Evolutionary conservation across 2,113 vertebrate species (phyloP).

Genomic region (Semnornis frantzii): DNA sequence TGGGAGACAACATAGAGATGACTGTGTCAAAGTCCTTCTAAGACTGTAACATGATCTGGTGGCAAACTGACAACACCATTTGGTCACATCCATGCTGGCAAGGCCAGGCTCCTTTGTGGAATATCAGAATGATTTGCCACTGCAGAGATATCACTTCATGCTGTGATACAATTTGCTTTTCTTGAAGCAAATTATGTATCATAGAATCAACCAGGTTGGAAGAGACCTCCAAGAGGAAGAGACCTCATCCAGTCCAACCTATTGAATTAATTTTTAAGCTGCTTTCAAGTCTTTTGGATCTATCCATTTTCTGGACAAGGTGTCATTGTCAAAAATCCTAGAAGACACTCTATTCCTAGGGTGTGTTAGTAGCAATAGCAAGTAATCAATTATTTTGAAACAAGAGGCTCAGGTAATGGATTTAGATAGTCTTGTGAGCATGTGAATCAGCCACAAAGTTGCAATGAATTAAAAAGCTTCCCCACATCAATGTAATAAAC

Average conservation of each 20-base stretch:
- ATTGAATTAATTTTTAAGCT: background rate
- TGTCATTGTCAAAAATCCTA: background rate
- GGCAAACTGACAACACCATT: background rate
- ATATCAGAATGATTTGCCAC: background rate
- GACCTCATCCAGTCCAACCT: too few species aligned
- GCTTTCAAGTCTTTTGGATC: background rate
- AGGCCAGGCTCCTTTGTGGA: background rate
- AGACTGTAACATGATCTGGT: conserved; percentile 12
- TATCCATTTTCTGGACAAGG: background rate
- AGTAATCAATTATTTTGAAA: background rate
- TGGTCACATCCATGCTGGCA: background rate
- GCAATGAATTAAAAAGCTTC: background rate
- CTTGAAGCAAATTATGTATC: background rate
- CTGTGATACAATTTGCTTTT: background rate
- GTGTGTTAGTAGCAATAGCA: background rate
- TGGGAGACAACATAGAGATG: background rate
- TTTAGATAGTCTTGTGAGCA: background rate
- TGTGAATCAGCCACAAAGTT: background rate
- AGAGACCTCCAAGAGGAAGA: too few species aligned
- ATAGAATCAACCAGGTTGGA: too few species aligned
- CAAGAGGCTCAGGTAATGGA: background rate
- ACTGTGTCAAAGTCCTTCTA: background rate
- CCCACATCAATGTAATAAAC: background rate
- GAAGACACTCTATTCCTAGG: background rate
- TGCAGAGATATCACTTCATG: background rate